A percentile compares a stretch with the other conserved stretches of the same genome.
Conservation (phyloP, 2,888 invertebrate species). For the Ectemnius cavifrons region DNA sequence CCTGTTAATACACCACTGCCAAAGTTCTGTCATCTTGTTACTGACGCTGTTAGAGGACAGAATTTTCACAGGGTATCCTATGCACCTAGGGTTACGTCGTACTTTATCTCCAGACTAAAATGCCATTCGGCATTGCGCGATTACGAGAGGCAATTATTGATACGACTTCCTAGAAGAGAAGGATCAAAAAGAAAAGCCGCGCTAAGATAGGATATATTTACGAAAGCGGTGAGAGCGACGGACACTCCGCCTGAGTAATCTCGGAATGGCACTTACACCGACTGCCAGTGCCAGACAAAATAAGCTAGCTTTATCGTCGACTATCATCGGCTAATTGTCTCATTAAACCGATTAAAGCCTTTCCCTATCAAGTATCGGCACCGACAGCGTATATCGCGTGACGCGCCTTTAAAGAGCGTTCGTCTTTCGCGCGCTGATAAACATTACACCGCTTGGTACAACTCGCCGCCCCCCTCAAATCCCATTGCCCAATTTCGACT, state of each 20-base stretch:
- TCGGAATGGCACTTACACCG: conserved; percentile 21
- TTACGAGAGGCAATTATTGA: not conserved
- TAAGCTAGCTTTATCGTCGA: conserved; percentile 66
- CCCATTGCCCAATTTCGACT: no score
- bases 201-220: conserved; percentile 37
- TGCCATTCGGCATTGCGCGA: not conserved
- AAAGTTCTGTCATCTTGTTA: no score
- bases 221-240: conserved; percentile 21
- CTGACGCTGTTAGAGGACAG: not conserved
- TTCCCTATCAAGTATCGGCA: conserved; percentile 31
- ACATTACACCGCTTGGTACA: no score
- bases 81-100: not conserved
- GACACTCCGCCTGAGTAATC: conserved; percentile 51
- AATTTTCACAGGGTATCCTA: not conserved
- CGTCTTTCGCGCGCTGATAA: no score
- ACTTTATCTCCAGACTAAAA: not conserved
- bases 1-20: no score
- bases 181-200: conserved; percentile 17
- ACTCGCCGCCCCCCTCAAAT: no score
- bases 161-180: conserved; percentile 39
- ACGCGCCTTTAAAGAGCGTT: not conserved
- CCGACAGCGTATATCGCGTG: conserved; percentile 5
- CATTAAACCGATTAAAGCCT: conserved; percentile 63
- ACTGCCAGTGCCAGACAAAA: conserved; percentile 63
- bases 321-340: conserved; percentile 70